Conservation (phyloP, 1,140 invertebrate genomes). For the Saccostrea cuccullata region DNA sequence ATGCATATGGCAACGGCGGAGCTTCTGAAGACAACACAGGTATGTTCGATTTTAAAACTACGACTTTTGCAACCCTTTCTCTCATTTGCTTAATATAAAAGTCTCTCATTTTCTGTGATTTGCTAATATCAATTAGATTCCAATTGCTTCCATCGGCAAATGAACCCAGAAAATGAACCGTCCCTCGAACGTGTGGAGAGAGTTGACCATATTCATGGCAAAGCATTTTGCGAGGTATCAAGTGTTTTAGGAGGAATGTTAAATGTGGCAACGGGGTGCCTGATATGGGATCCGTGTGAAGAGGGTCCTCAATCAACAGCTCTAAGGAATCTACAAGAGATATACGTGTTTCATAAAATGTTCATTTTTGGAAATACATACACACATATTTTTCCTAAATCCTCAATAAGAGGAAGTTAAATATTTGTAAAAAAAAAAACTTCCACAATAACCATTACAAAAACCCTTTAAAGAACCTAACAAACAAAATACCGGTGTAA, state of each 20-base stretch:
- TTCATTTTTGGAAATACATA: too few species aligned
- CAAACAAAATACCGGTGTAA: too few species aligned
- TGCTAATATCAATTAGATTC: neutral
- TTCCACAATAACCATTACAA: too few species aligned
- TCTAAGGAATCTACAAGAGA: neutral
- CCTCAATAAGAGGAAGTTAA: too few species aligned
- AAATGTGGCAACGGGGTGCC: constrained; percentile 33
- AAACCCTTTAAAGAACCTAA: too few species aligned
- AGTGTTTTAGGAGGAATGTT: constrained; percentile 12
- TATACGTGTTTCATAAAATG: too few species aligned
- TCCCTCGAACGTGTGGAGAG: neutral
- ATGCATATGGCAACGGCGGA: neutral
- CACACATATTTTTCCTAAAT: too few species aligned
- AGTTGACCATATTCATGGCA: neutral
- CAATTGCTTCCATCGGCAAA: neutral
- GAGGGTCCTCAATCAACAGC: neutral
- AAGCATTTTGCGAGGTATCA: neutral
- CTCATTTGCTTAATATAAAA: too few species aligned
- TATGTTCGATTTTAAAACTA: neutral
- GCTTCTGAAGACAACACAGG: neutral
- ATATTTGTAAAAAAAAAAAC: too few species aligned
- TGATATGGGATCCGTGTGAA: neutral
- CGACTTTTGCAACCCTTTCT: neutral
- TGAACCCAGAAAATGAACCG: neutral
- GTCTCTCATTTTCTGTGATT: neutral